Base-by-base conservation (phyloP, 2,113 vertebrate genomes). In the Spea bombifrons region DNA sequence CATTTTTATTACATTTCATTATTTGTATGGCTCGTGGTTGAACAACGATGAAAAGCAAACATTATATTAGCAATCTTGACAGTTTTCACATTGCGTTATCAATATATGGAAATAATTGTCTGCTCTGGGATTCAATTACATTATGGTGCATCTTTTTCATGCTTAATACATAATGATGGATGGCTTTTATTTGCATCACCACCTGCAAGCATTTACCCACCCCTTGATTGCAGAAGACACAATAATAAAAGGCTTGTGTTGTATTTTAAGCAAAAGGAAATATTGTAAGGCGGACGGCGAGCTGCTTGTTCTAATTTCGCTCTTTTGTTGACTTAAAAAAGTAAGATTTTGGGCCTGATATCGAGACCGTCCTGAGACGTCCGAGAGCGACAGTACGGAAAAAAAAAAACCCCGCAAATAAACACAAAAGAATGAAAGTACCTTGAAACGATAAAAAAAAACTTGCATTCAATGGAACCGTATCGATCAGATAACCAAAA, bases 151-250 rank as follows among this genome's bases (percentile, higher is more conserved):
- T 99, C 96, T 99, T 98, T 98, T 98, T 96, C 96, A 98, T 95
- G 96, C 95, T 94, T 98, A 99, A 99, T 99, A 99, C 98, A 99
- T 97, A 99, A 99, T 99, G 97, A 99, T 99, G 97, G 97, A 99
- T 99, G 95, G 94, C 94, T 97, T 95, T 97, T 99, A 99, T 99
- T 97, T 99, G 96, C 96, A 96, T 96, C 96, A 95, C 93, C 97
- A 99, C 97, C 97, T 99, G 97, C 95, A 99, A 99, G 95, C 97
- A 94, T 97, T 99, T 96, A 95, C 96, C 96, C 95, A 95, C 92
- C 93, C 90, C 90, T 93, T 92, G 94, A 95, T 94, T 95, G 95
- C 90, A 91, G 93, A 94, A 96, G 96, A 96, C 93, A 94, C 94
- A 92, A 93, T 90, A 94, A 94, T 93, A 94, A 88, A 91, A 92